Evolutionary conservation across 2,797 vertebrate genomes (phyloP), one percentile per base, ranked within the genome.

Genomic region (Pseudocheirus occidentalis): DNA sequence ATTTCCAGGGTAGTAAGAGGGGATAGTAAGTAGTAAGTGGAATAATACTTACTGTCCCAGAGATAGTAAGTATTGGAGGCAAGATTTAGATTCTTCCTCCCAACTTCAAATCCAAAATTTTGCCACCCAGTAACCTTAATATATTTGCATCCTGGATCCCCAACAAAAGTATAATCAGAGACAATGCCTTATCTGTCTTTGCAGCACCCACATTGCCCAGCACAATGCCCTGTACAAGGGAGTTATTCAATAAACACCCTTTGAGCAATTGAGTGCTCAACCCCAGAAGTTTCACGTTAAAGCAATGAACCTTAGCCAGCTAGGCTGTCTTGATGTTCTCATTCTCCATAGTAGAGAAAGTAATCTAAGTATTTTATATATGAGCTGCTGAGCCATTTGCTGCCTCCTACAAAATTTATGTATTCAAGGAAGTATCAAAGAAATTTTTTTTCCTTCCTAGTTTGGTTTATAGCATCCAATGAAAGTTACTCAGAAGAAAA

Each of bases 331-430:
- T 50, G 73, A 87, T 87, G 21, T 28, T 87, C 73, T 50, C 73
- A 87, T 87, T 87, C 40, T 87, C 73, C 40, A 87, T 50, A 87
- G 73, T 87, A 87, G 40, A 90, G 54, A 90, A 55, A 55, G 90
- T 50, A 90, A 90, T 90, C 90, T 31, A 55, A 90, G 90, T 34
- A 59, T 62, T 66, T 91, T 50, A 89, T n/a, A 91, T 54, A 66
- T 18, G 73, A n/a, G 56, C 56, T 92, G 90, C 54, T 55, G 53
- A 90, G 29, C 90, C 31, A 29, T 90, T 31, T n/a, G 54, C 90
- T 90, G 90, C 34, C 90, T 90, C 40, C 73, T 90, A 29, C 40
- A 29, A 90, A 90, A 90, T 90, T 90, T 53, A 90, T 90, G 90
- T 90, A 55, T 90, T 90, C 55, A 34, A 90, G 73, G 54, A 93